Conservation (phyloP, 1,140 invertebrate genomes). For the Drosophila repletoides region DNA sequence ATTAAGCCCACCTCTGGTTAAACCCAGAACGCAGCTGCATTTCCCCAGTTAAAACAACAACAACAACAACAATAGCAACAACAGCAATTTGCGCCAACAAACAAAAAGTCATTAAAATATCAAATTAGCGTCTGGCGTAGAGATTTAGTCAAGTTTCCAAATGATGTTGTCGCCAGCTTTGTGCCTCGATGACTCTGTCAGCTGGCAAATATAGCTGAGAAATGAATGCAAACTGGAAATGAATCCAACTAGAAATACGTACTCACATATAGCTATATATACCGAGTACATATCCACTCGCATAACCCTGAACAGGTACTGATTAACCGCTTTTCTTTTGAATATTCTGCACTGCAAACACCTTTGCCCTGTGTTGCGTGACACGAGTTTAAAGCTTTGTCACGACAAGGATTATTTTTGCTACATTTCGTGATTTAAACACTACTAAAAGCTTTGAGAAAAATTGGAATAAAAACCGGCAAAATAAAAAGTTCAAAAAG, state of each 20-base stretch:
- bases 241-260: slow-evolving; percentile 2
- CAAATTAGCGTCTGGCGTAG: slow-evolving; percentile 72
- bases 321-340: too few species aligned
- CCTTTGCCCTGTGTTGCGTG: too few species aligned
- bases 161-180: slow-evolving; percentile 51
- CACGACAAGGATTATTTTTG: too few species aligned
- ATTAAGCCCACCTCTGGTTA: slow-evolving; percentile 19
- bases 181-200: slow-evolving; percentile 25
- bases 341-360: too few species aligned
- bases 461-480: too few species aligned
- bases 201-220: slow-evolving; percentile 8
- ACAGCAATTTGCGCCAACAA: slow-evolving; percentile 33
- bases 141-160: slow-evolving; percentile 63
- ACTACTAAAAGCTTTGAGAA: too few species aligned
- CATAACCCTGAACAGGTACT: too few species aligned
- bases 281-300: too few species aligned
- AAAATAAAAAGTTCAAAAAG: too few species aligned
- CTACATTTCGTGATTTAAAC: too few species aligned
- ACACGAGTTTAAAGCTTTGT: too few species aligned
- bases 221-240: slow-evolving; percentile 23
- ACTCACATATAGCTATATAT: background rate
- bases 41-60: background rate
- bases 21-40: slow-evolving; percentile 10
- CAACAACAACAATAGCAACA: background rate
- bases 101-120: slow-evolving; percentile 79